Evolutionary conservation across 2,797 vertebrate species (phyloP).

Genomic region (Myotis daubentonii): DNA sequence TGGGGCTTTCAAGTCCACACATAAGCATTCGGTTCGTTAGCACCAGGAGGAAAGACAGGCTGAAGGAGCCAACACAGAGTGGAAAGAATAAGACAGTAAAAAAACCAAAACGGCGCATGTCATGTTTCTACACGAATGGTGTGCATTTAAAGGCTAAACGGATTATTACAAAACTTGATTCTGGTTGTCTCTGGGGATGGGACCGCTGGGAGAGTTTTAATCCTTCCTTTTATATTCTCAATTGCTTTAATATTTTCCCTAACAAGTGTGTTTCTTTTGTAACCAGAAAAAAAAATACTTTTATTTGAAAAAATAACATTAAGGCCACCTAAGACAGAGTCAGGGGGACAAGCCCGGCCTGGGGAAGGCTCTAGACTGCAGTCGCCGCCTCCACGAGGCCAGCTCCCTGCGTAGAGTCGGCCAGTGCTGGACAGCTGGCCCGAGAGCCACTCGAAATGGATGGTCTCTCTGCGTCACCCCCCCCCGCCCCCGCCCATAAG

Average conservation of each 20-base stretch:
- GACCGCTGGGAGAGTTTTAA: not conserved
- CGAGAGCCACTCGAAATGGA: accelerated
- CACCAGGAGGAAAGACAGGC: not conserved
- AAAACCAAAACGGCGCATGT: accelerated
- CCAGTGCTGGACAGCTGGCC: conserved; percentile 56
- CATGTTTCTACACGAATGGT: not conserved
- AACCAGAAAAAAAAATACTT: not conserved
- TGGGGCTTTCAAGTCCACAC: not conserved
- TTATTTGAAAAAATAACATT: not conserved
- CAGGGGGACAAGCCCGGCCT: not conserved
- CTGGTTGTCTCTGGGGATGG: not conserved
- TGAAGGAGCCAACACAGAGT: not conserved
- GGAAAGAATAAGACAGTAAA: not conserved
- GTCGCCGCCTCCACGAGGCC: conserved; percentile 83
- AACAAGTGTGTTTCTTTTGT: not conserved
- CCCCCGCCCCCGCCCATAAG: not conserved
- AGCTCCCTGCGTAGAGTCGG: conserved; percentile 83
- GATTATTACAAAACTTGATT: not conserved
- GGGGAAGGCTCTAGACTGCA: not conserved
- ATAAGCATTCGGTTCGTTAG: not conserved
- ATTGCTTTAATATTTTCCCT: not conserved
- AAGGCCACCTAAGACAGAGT: not conserved
- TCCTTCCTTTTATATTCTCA: not conserved
- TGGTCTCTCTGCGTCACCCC: not conserved
- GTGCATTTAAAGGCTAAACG: not conserved